Percentiles rank a stretch among this genome's conserved stretches.
Conservation (phyloP, 2,113 vertebrate genomes). For the Grus americana region DNA sequence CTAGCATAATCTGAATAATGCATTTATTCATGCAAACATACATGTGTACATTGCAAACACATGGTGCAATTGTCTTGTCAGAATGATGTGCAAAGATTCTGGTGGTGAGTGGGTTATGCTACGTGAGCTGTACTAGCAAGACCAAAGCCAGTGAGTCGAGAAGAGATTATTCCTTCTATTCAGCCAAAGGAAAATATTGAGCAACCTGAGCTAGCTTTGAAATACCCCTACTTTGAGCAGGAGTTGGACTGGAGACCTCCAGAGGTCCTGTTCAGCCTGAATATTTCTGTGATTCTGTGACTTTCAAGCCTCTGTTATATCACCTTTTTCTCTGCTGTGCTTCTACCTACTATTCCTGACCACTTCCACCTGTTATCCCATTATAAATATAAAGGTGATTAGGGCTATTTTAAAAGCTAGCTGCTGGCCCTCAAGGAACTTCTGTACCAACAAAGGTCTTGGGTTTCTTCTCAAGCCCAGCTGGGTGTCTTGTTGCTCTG, state of each 20-base stretch:
- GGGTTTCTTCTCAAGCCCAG: neutral
- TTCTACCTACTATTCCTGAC: neutral
- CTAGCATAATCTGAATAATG: neutral
- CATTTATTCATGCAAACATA: neutral
- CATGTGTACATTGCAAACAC: neutral
- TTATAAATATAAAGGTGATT: neutral
- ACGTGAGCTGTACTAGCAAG: neutral
- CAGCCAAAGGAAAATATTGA: neutral
- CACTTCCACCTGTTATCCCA: neutral
- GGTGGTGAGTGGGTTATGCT: neutral
- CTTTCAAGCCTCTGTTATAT: neutral
- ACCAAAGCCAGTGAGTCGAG: neutral
- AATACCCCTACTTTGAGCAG: neutral
- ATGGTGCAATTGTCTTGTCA: neutral
- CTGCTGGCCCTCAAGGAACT: neutral
- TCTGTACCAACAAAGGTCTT: neutral
- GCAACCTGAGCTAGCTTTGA: neutral
- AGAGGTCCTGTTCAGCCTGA: neutral
- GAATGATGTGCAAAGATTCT: neutral
- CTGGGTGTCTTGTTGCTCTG: neutral
- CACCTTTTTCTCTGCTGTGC: neutral
- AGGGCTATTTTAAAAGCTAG: neutral
- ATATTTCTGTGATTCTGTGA: neutral
- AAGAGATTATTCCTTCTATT: neutral
- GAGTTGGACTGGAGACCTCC: neutral